A percentile compares a stretch with the other conserved stretches of the same genome.
These are phyloP conservation scores for Drosophila acutilabella DNA, from an alignment of 2,888 invertebrate genomes.

Conservation along the genomic window DNA sequence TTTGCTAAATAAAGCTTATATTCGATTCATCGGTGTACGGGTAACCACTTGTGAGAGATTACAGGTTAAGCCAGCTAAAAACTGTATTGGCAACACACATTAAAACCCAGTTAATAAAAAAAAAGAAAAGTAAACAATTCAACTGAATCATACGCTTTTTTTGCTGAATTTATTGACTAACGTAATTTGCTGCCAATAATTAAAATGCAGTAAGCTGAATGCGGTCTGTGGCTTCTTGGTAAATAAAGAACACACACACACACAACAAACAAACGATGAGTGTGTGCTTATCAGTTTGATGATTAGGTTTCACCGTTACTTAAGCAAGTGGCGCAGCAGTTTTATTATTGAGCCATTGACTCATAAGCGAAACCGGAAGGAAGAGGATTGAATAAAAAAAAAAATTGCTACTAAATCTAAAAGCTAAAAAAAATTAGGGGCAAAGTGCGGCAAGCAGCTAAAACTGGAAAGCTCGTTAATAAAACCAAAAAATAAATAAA, in stretches of 20 bases:
- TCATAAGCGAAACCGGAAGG: constrained; percentile 63
- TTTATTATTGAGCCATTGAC: constrained; percentile 53
- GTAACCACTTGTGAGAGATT: too few relatives aligned
- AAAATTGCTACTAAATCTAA: neutral
- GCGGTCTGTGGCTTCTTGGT: constrained; percentile 28
- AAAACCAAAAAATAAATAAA: neutral
- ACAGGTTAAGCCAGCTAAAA: neutral
- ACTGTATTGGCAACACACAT: too few relatives aligned
- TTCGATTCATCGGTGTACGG: too few relatives aligned
- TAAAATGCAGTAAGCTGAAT: constrained; percentile 9
- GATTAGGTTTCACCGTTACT: constrained; percentile 47
- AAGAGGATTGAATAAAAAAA: constrained; percentile 20
- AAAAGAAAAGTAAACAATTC: constrained; percentile 1
- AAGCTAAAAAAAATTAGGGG: neutral
- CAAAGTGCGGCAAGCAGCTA: neutral
- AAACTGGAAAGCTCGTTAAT: constrained; percentile 6
- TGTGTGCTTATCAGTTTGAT: constrained; percentile 45
- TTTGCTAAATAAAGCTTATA: too few relatives aligned
- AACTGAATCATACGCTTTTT: neutral
- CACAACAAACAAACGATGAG: neutral
- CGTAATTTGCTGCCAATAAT: constrained; percentile 15
- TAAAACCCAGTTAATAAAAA: neutral
- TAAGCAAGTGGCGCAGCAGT: constrained; percentile 43
- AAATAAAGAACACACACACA: constrained; percentile 6
- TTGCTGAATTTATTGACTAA: constrained; percentile 1